Evolutionary conservation across 37 sponge, comb jelly and placozoan genomes (phyloP).

Genomic region (Bolinopsis microptera): DNA sequence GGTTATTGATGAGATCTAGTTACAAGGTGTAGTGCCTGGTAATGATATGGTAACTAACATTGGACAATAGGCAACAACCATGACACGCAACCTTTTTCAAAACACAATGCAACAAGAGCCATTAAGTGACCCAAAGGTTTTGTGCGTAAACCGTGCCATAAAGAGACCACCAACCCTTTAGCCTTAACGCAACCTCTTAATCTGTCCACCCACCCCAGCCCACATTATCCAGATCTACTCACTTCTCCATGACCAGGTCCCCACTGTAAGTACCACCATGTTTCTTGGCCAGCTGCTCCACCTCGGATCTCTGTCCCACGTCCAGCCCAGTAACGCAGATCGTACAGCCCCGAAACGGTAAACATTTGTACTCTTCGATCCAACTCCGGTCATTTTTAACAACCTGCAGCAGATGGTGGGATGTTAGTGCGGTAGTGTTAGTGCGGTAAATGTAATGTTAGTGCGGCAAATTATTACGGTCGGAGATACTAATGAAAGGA

Average conservation of each 20-base stretch:
- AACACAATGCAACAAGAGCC: too few species aligned
- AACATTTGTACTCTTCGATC: conserved; percentile 69
- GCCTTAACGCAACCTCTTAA: too few species aligned
- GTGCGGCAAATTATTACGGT: background rate
- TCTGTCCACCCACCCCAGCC: too few species aligned
- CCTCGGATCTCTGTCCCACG: conserved; percentile 68
- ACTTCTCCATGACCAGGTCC: conserved; percentile 80
- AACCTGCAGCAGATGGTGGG: conserved; percentile 32
- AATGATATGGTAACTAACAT: too few species aligned
- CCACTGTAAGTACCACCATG: conserved; percentile 86
- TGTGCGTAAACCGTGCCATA: too few species aligned
- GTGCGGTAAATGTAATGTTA: background rate
- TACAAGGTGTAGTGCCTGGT: too few species aligned
- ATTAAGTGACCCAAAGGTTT: too few species aligned
- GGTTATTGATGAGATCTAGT: too few species aligned
- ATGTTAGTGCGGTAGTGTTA: background rate
- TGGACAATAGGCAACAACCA: too few species aligned
- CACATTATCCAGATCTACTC: too few species aligned
- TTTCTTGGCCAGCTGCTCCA: conserved; percentile 67
- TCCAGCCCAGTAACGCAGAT: conserved; percentile 88
- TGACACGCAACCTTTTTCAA: too few species aligned
- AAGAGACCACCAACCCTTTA: too few species aligned
- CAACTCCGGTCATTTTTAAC: background rate
- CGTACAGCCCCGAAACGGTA: conserved; percentile 75
- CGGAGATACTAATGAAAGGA: background rate